A percentile compares a stretch with the other conserved stretches of the same genome.
Conservation (phyloP, 2,888 invertebrate species). For the Brenthis daphne region DNA sequence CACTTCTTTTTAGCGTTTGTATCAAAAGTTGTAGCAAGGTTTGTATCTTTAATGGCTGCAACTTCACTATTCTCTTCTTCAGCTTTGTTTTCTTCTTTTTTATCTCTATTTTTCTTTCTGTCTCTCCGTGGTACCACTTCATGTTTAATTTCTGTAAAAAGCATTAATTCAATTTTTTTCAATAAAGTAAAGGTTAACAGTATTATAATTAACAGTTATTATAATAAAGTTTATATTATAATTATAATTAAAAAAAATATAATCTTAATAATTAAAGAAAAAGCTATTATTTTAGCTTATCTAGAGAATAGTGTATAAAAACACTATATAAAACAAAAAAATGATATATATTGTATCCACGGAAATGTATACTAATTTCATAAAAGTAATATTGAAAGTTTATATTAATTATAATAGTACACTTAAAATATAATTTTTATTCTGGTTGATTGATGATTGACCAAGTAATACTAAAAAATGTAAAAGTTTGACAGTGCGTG, state of each 20-base stretch:
- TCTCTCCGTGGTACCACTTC: conserved; percentile 40
- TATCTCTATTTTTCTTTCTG: conserved; percentile 39
- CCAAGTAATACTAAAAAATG: no score
- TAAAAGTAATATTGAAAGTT: no score
- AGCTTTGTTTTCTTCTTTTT: conserved; percentile 37
- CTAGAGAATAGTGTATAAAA: background rate
- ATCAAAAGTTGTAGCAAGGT: conserved; percentile 45
- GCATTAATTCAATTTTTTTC: background rate
- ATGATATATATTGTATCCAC: no score
- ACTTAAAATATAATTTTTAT: no score
- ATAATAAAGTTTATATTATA: no score
- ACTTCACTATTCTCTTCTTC: conserved; percentile 36
- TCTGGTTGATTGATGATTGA: no score
- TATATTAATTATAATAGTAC: no score
- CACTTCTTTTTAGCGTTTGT: conserved; percentile 38
- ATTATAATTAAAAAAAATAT: no score
- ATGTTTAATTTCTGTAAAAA: conserved; percentile 44
- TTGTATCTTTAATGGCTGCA: conserved; percentile 6
- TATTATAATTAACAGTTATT: no score
- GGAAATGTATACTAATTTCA: no score
- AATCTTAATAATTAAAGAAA: background rate
- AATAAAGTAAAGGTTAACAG: no score
- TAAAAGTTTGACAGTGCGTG: no score
- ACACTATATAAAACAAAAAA: background rate
- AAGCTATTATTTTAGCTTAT: background rate